phyloP scores from a whole-genome alignment of 2,113 vertebrate genomes.

The Bujurquina vittata region DNA sequence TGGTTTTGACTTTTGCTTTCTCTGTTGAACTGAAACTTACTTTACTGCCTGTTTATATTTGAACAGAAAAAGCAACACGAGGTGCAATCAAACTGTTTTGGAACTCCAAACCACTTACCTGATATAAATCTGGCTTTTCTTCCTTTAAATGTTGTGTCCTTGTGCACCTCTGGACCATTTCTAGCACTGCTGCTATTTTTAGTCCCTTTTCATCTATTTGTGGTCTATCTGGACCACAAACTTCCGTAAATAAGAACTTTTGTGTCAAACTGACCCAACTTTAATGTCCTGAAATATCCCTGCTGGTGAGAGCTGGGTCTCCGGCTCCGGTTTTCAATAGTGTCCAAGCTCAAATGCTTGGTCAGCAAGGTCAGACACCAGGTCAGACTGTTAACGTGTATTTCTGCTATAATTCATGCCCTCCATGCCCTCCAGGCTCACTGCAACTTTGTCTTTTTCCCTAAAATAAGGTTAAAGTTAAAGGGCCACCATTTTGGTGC shows the following conservation, averaged over 20 bases:
- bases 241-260: neutral
- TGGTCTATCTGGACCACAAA: neutral
- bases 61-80: neutral
- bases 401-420: neutral
- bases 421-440: neutral
- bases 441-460: neutral
- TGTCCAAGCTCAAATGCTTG: neutral
- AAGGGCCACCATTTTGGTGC: neutral
- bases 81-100: neutral
- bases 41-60: neutral
- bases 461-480: neutral
- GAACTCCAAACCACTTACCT: neutral
- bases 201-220: neutral
- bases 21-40: neutral
- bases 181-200: neutral
- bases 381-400: neutral
- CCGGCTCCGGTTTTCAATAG: neutral
- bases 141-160: neutral
- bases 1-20: fast-evolving
- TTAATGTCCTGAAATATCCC: neutral
- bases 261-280: neutral
- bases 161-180: neutral
- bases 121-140: too few species aligned
- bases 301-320: neutral
- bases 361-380: neutral